phyloP scores from a whole-genome alignment of 1,140 invertebrate genomes.

The Solenopsis invicta region DNA sequence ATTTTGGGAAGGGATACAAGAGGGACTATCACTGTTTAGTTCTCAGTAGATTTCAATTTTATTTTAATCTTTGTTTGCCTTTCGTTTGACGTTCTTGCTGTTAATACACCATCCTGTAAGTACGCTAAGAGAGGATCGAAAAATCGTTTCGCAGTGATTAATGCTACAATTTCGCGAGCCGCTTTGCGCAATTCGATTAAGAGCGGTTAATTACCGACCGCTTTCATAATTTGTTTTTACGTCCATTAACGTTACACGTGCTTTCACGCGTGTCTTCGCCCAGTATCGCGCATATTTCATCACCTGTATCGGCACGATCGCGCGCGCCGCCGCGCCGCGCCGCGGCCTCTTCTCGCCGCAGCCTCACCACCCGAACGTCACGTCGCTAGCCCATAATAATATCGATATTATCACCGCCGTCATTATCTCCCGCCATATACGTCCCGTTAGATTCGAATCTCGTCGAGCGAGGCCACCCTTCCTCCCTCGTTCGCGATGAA shows the following conservation, averaged over 20 bases:
- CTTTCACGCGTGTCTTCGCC: slow-evolving; percentile 70
- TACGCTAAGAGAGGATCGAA: not conserved
- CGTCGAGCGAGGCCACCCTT: slow-evolving; percentile 65
- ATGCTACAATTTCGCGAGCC: slow-evolving; percentile 69
- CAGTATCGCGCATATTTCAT: slow-evolving; percentile 67
- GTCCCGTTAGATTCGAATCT: slow-evolving; percentile 74
- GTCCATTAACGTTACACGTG: slow-evolving; percentile 59
- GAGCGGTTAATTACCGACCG: slow-evolving; percentile 53
- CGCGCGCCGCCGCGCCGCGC: slow-evolving; percentile 16
- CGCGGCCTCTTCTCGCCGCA: slow-evolving; percentile 8
- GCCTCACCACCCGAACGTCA: slow-evolving; percentile 33
- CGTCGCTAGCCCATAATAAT: slow-evolving; percentile 66
- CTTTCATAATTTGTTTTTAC: slow-evolving; percentile 69
- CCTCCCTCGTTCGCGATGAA: slow-evolving; percentile 37
- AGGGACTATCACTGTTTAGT: not conserved
- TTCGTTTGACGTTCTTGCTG: not conserved
- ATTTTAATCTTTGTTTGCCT: not conserved
- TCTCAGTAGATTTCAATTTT: not conserved
- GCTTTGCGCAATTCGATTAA: slow-evolving; percentile 33
- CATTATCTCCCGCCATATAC: slow-evolving; percentile 66
- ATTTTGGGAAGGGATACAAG: not conserved
- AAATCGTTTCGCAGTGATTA: slow-evolving; percentile 54
- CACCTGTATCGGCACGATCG: slow-evolving; percentile 62
- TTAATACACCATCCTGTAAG: not conserved
- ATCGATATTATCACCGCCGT: slow-evolving; percentile 73